These are phyloP conservation scores for Porites cylindrica DNA, from an alignment of 92 coral and sea anemone species.

Conservation along the genomic window DNA sequence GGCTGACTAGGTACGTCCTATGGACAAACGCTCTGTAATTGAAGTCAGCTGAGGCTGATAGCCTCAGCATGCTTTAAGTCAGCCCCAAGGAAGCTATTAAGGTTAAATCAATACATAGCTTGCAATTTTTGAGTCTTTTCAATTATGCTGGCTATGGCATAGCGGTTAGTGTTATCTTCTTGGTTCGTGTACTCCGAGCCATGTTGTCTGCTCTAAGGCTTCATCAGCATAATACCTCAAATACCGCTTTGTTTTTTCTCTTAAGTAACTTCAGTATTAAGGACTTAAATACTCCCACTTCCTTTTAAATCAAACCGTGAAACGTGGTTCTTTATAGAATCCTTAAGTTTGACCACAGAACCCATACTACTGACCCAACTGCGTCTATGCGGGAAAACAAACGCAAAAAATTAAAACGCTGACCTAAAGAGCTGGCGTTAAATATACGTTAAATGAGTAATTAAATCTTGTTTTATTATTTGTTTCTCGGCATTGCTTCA, in stretches of 20 bases:
- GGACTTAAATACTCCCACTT: background rate
- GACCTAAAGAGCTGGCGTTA: background rate
- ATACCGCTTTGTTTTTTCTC: constrained; percentile 19
- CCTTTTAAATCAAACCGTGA: background rate
- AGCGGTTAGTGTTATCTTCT: constrained; percentile 37
- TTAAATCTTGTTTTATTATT: background rate
- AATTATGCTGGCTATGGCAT: background rate
- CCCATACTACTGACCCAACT: background rate
- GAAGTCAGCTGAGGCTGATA: background rate
- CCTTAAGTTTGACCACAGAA: background rate
- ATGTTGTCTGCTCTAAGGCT: constrained; percentile 14
- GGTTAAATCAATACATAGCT: background rate
- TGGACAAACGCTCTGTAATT: constrained; percentile 3
- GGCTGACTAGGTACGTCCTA: background rate
- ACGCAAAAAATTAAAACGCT: background rate
- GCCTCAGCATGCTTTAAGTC: background rate
- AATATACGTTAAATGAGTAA: background rate
- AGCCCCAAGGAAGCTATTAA: background rate
- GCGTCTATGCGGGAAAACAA: background rate
- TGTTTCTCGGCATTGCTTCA: background rate
- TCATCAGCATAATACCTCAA: constrained; percentile 8
- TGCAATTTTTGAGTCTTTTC: constrained; percentile 1
- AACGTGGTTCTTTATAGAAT: background rate
- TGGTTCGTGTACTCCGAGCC: background rate
- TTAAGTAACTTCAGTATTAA: background rate